Evolutionary conservation across 2,888 invertebrate species (phyloP).

Genomic region (Didymodactylos carnosus): DNA sequence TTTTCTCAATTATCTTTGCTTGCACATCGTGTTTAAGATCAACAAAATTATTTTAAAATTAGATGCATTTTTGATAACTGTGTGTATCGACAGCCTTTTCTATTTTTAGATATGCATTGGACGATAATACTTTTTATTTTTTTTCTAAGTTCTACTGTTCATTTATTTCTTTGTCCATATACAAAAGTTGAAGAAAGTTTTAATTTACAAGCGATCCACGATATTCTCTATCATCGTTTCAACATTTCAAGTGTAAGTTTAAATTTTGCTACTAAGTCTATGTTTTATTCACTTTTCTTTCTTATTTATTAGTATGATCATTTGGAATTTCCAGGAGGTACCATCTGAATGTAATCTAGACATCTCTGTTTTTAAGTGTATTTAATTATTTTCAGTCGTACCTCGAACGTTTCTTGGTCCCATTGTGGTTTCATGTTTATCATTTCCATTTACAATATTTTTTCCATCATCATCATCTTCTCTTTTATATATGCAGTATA

Average conservation of each 20-base stretch:
- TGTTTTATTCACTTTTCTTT: not conserved
- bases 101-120: no score
- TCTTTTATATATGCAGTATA: not conserved
- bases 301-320: constrained; percentile 83
- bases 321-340: constrained; percentile 61
- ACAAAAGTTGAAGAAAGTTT: constrained; percentile 99
- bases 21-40: no score
- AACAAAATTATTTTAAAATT: no score
- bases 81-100: not conserved
- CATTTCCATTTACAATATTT: constrained; percentile 49
- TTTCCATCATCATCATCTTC: not conserved
- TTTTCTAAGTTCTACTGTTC: not conserved
- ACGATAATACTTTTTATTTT: not conserved
- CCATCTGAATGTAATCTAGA: not conserved
- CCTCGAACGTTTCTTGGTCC: constrained; percentile 88
- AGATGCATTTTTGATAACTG: not conserved
- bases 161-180: constrained; percentile 62
- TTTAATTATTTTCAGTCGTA: constrained; percentile 47
- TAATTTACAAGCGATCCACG: constrained; percentile 91
- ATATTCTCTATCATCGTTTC: constrained; percentile 62
- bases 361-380: not conserved
- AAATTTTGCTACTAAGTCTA: not conserved
- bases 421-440: constrained; percentile 52
- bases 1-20: no score
- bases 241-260: constrained; percentile 46